A percentile compares a stretch with the other conserved stretches of the same genome.
Conservation (phyloP, 1,140 invertebrate genomes). For the Drosophila lowei region DNA sequence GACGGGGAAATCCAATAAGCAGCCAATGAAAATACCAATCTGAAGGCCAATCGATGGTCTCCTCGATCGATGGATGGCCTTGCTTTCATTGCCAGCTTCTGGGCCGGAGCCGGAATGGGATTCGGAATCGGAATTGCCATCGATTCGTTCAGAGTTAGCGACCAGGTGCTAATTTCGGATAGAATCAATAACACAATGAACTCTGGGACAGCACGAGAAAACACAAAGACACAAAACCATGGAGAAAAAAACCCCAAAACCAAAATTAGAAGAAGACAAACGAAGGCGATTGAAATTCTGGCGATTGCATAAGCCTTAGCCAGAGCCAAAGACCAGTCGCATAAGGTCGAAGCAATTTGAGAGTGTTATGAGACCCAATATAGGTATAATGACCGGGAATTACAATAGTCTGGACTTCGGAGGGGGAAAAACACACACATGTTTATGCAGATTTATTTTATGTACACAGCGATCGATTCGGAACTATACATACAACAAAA, state of each 20-base stretch:
- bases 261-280: conserved; percentile 27
- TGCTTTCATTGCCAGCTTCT: conserved; percentile 9
- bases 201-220: not conserved
- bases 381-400: conserved; percentile 1
- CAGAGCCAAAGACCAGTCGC: too few species aligned
- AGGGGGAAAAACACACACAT: conserved; percentile 6
- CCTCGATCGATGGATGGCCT: not conserved
- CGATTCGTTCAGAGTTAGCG: conserved; percentile 53
- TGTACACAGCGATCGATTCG: conserved; percentile 36
- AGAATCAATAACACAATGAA: conserved; percentile 58
- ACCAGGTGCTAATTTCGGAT: conserved; percentile 52
- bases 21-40: too few species aligned
- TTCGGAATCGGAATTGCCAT: conserved; percentile 17
- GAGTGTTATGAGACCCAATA: conserved; percentile 15
- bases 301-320: conserved; percentile 52
- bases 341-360: conserved; percentile 50
- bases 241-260: conserved; percentile 20
- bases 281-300: conserved; percentile 46
- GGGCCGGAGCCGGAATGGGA: conserved; percentile 20
- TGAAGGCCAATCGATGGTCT: too few species aligned
- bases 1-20: too few species aligned
- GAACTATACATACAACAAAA: conserved; percentile 25
- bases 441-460: conserved; percentile 36
- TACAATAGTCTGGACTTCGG: not conserved
- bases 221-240: not conserved